Percentiles rank a stretch among this genome's conserved stretches.
These are phyloP conservation scores for Chymomyza costata DNA, from an alignment of 1,140 invertebrate genomes.

Conservation along the genomic window DNA sequence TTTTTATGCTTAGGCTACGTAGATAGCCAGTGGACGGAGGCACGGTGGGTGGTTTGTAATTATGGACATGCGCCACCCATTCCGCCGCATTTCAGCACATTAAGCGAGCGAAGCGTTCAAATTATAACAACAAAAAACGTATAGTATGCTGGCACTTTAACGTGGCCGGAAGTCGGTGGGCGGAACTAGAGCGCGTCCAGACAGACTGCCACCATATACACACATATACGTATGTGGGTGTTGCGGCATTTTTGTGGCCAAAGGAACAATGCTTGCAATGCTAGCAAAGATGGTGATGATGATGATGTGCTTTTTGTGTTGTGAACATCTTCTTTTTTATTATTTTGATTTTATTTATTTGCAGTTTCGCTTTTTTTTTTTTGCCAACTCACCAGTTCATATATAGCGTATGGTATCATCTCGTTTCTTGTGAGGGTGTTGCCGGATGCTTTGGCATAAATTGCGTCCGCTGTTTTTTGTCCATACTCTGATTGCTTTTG, in stretches of 20 bases:
- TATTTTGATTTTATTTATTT: constrained; percentile 42
- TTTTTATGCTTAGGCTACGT: constrained; percentile 32
- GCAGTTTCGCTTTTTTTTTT: constrained; percentile 29
- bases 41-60: constrained; percentile 61
- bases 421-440: constrained; percentile 41
- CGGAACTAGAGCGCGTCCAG: constrained; percentile 70
- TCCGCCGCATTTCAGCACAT: constrained; percentile 27
- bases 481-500: constrained; percentile 30
- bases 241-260: constrained; percentile 23
- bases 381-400: constrained; percentile 61
- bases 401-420: not conserved
- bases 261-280: constrained; percentile 1
- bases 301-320: constrained; percentile 56
- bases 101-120: constrained; percentile 21
- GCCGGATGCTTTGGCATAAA: constrained; percentile 63
- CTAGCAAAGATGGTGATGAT: constrained; percentile 33
- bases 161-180: constrained; percentile 63
- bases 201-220: constrained; percentile 41
- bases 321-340: constrained; percentile 53
- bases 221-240: constrained; percentile 28
- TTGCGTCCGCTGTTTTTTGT: constrained; percentile 59
- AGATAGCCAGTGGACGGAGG: constrained; percentile 13
- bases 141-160: constrained; percentile 46
- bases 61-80: constrained; percentile 55
- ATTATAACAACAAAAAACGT: constrained; percentile 33